phyloP scores from a whole-genome alignment of 2,888 invertebrate species.

The Flexamia atlantica region DNA sequence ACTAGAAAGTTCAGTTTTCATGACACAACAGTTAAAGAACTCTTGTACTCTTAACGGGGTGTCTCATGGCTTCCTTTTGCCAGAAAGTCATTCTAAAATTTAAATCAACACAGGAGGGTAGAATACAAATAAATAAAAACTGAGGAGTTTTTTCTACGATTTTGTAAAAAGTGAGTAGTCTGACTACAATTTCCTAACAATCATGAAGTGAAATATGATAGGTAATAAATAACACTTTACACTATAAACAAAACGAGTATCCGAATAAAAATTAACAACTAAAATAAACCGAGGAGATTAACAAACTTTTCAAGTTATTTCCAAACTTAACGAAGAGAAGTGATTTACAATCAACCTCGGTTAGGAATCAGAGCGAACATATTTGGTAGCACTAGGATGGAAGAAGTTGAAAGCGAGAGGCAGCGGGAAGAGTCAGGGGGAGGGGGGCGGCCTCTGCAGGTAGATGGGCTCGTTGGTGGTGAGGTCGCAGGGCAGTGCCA shows the following conservation, averaged over 20 bases:
- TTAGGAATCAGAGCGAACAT: constrained; percentile 63
- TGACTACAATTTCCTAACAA: neutral
- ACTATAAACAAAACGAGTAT: constrained; percentile 23
- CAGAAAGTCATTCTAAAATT: neutral
- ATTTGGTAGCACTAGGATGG: constrained; percentile 65
- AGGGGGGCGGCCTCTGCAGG: constrained; percentile 68
- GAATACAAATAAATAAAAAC: neutral
- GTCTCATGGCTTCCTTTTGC: neutral
- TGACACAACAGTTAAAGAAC: constrained; percentile 13
- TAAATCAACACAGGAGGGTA: neutral
- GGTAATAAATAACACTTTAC: constrained; percentile 20
- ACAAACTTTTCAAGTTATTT: constrained; percentile 55
- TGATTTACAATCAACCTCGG: constrained; percentile 61
- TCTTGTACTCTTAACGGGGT: neutral
- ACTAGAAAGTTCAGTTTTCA: constrained; percentile 38
- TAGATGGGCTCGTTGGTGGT: constrained; percentile 69
- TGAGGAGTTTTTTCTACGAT: neutral
- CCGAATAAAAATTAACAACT: constrained; percentile 9
- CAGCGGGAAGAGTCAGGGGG: constrained; percentile 69
- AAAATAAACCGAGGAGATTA: constrained; percentile 11
- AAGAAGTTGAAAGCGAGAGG: constrained; percentile 62
- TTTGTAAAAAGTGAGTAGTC: neutral
- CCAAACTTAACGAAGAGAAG: constrained; percentile 51
- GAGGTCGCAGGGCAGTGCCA: constrained; percentile 70
- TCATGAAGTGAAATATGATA: neutral